A percentile compares a stretch with the other conserved stretches of the same genome.
Evolutionary conservation across 2,113 vertebrate species (phyloP).

Genomic region (Microcebus murinus): DNA sequence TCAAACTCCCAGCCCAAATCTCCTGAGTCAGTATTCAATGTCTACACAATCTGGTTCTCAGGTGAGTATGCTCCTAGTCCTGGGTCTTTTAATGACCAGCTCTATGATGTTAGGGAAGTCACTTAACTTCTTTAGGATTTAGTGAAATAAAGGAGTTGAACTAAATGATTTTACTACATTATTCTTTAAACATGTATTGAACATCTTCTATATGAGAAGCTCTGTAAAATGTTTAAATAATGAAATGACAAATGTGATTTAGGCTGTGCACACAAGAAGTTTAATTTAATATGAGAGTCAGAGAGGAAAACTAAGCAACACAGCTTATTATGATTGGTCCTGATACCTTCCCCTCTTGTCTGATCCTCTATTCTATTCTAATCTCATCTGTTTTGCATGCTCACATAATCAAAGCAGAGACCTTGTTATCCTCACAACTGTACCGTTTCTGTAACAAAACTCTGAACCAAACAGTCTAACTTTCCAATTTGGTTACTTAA

Average conservation of each 20-base stretch:
- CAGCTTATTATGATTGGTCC: too few relatives aligned
- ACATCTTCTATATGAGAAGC: not conserved
- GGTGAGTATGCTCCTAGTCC: not conserved
- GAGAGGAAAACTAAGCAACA: not conserved
- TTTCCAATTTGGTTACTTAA: not conserved
- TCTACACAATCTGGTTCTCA: rapidly evolving
- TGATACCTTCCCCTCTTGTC: too few relatives aligned
- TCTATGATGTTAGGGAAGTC: not conserved
- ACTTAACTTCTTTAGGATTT: not conserved
- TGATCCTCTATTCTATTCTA: not conserved
- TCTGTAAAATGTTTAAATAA: not conserved
- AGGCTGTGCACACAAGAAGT: not conserved
- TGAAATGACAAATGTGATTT: not conserved
- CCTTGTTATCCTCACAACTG: not conserved
- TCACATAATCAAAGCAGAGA: not conserved
- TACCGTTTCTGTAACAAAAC: not conserved
- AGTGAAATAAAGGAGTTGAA: not conserved
- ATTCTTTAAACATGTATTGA: not conserved
- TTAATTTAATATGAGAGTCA: not conserved
- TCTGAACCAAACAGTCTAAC: not conserved
- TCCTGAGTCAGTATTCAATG: rapidly evolving
- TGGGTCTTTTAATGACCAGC: not conserved
- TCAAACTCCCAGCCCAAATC: too few relatives aligned
- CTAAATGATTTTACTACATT: not conserved
- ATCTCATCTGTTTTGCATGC: too few relatives aligned